Percentiles rank a stretch among this genome's conserved stretches.
Conservation (phyloP, 2,888 invertebrate genomes). For the Drosophila neotestacea region DNA sequence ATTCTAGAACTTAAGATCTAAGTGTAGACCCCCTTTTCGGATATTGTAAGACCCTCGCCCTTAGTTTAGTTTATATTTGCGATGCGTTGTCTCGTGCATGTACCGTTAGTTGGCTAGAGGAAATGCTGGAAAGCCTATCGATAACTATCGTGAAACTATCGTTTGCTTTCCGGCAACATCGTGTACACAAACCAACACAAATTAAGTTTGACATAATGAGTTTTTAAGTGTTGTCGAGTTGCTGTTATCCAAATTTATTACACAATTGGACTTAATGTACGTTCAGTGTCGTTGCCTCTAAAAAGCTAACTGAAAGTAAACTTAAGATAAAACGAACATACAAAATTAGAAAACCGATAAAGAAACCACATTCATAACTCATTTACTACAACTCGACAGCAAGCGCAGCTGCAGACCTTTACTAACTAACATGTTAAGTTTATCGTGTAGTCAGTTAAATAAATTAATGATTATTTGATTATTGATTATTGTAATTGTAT, state of each 20-base stretch:
- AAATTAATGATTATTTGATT: constrained; percentile 10
- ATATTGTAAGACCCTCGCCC: background rate
- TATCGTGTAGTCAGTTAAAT: constrained; percentile 46
- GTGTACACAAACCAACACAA: background rate
- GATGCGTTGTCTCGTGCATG: constrained; percentile 15
- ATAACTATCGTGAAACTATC: constrained; percentile 6
- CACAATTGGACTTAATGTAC: constrained; percentile 56
- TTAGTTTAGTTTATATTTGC: constrained; percentile 11
- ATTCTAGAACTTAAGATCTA: constrained; percentile 5
- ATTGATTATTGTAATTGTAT: constrained; percentile 36
- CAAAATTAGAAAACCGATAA: constrained; percentile 16
- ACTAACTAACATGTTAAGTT: constrained; percentile 49
- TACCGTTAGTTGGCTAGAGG: constrained; percentile 19
- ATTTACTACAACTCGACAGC: constrained; percentile 69
- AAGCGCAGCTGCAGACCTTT: constrained; percentile 20
- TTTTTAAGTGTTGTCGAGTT: constrained; percentile 71
- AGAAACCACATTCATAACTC: constrained; percentile 38
- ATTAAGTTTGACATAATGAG: constrained; percentile 25
- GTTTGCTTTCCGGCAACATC: background rate
- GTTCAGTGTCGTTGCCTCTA: constrained; percentile 55
- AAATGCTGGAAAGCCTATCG: background rate
- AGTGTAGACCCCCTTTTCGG: constrained; percentile 1
- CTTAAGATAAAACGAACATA: background rate
- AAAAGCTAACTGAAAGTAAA: constrained; percentile 25
- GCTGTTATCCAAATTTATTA: constrained; percentile 47